Percentiles rank a stretch among this genome's conserved stretches.
Conservation (phyloP, 2,113 vertebrate species). For the Montifringilla adamsi region DNA sequence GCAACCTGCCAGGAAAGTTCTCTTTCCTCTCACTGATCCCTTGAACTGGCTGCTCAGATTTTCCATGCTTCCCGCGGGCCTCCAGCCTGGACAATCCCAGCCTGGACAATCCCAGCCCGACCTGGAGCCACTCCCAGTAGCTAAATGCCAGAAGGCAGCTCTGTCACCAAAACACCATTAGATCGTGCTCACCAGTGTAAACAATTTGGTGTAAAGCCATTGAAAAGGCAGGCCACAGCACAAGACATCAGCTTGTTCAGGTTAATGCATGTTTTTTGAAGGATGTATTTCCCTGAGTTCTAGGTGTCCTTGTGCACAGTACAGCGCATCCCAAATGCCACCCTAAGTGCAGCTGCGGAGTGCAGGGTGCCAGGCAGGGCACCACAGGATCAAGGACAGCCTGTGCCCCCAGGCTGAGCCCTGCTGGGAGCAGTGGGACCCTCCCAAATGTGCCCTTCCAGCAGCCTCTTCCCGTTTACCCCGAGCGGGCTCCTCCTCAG, state of each 20-base stretch:
- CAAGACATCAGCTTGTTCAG: neutral
- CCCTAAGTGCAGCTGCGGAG: neutral
- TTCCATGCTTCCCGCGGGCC: neutral
- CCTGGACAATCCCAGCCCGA: neutral
- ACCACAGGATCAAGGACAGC: neutral
- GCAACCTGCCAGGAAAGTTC: slow-evolving; percentile 18
- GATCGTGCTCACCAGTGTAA: neutral
- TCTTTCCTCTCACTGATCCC: neutral
- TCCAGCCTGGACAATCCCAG: neutral
- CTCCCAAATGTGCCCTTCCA: neutral
- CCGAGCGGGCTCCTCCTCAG: neutral
- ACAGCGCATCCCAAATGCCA: neutral
- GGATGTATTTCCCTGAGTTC: neutral
- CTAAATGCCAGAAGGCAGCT: neutral
- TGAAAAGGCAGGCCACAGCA: neutral
- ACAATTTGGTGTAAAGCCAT: neutral
- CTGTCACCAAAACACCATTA: neutral
- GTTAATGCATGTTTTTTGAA: neutral
- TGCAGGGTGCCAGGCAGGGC: neutral
- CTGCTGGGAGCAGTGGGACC: neutral
- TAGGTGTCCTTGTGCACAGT: neutral
- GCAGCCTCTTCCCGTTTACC: neutral
- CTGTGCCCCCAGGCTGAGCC: neutral
- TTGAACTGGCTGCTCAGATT: neutral
- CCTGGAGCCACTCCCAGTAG: neutral